Conservation (phyloP, 1,140 invertebrate genomes). For the Drosophila kikkawai region DNA sequence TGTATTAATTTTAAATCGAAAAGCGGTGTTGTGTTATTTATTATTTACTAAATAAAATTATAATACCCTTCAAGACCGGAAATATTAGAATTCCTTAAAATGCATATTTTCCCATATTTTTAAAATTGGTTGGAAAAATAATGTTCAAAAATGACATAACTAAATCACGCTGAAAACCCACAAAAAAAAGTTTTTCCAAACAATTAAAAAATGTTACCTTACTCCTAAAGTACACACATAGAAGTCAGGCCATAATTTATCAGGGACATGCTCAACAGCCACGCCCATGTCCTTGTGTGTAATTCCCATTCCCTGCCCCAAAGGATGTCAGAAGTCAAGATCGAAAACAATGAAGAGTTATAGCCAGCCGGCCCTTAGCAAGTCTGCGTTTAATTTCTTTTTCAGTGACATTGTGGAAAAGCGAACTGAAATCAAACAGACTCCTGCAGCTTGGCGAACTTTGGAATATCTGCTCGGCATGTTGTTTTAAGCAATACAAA, state of each 20-base stretch:
- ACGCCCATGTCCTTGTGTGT: constrained; percentile 35
- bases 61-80: no score
- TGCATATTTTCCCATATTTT: no score
- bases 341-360: constrained; percentile 73
- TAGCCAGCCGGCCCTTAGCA: constrained; percentile 43
- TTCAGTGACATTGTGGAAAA: constrained; percentile 36
- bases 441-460: constrained; percentile 16
- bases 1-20: no score
- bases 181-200: neutral
- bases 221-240: neutral
- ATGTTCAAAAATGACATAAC: no score
- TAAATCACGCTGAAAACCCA: neutral
- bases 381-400: constrained; percentile 65
- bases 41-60: no score
- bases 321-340: constrained; percentile 64
- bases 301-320: constrained; percentile 11
- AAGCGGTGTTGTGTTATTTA: no score
- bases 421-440: constrained; percentile 52
- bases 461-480: constrained; percentile 24
- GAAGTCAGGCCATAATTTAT: constrained; percentile 22
- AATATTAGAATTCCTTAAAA: no score
- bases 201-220: constrained; percentile 1
- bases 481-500: constrained; percentile 31
- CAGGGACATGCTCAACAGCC: constrained; percentile 29
- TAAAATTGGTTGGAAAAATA: no score